Base-by-base conservation (phyloP, 2,888 invertebrate genomes). In the Apodemia duryi region DNA sequence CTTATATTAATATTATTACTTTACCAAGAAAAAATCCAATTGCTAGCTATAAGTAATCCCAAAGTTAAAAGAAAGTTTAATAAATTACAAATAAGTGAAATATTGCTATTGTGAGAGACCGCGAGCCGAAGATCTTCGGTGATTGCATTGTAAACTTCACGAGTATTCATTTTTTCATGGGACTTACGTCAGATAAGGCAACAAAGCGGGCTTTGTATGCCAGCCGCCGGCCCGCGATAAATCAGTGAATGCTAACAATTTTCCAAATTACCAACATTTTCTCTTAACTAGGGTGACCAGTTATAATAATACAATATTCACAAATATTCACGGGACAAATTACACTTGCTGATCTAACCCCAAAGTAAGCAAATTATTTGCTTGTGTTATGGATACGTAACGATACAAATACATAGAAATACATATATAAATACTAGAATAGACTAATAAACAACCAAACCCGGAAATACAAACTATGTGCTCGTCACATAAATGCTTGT, bases 211-310 rank as follows among this genome's bases (percentile, higher is more conserved):
- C 29, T 11, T 54, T 28, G 28, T 54, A 32, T 54, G 54, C 54
- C 32, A 54, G 54, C 54, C 54, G 29, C 54, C 54, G 54, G 54
- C 11, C 29, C 11, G 54, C 29, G 54, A 54, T 54, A 54, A 54
- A 54, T 54, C 54, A 54, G 28, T 54, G 54, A 54, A 54, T 29
- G 54, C 54, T 28, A 54, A 54, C 54, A 54, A 54, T 54, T 54
- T 54, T 54, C 54, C 54, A 54, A 54, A 54, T 54, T 54, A 54
- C 54, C 54, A 29, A 54, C 54, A 54, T 54, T 54, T 54, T 54
- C 28, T 54, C 28, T 29, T 21, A 54, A 54, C 9, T 28, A 54
- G 54, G 54, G 54, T 54, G 28, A 29, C 54, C 54, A 54, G 11
- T 43, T 43, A 43, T 3, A 10, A 2, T 43, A 11, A 43, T 43